Evolutionary conservation across 1,140 invertebrate species (phyloP).

Genomic region (Oryctes rhinoceros): DNA sequence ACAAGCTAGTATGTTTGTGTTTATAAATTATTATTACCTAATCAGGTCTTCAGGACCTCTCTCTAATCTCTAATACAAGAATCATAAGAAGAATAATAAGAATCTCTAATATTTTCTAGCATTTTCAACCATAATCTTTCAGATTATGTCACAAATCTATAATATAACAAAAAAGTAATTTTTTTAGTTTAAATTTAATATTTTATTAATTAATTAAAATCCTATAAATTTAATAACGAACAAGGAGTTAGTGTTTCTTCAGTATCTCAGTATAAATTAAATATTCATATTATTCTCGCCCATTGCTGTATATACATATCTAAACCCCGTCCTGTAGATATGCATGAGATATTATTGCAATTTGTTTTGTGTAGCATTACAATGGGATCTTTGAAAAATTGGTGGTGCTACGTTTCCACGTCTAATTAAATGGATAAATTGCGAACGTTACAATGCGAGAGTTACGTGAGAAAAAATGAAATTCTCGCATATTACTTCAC

Average conservation of each 20-base stretch:
- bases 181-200: too few species aligned
- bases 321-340: neutral
- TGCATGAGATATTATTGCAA: slow-evolving; percentile 10
- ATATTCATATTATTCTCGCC: neutral
- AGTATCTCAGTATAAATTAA: neutral
- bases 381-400: neutral
- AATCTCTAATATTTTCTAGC: too few species aligned
- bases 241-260: neutral
- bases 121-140: too few species aligned
- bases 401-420: neutral
- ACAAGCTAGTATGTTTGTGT: too few species aligned
- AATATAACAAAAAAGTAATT: too few species aligned
- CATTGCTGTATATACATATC: neutral
- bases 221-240: too few species aligned
- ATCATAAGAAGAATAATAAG: too few species aligned
- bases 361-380: slow-evolving; percentile 27
- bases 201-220: too few species aligned
- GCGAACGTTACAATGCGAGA: neutral
- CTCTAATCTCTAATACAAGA: too few species aligned
- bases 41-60: too few species aligned
- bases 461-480: slow-evolving; percentile 12
- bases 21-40: too few species aligned
- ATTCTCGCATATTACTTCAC: neutral
- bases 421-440: slow-evolving; percentile 22
- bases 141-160: too few species aligned